Percentiles rank a stretch among this genome's conserved stretches.
phyloP scores from a whole-genome alignment of 2,888 invertebrate genomes.

The Saturnia pavonia region DNA sequence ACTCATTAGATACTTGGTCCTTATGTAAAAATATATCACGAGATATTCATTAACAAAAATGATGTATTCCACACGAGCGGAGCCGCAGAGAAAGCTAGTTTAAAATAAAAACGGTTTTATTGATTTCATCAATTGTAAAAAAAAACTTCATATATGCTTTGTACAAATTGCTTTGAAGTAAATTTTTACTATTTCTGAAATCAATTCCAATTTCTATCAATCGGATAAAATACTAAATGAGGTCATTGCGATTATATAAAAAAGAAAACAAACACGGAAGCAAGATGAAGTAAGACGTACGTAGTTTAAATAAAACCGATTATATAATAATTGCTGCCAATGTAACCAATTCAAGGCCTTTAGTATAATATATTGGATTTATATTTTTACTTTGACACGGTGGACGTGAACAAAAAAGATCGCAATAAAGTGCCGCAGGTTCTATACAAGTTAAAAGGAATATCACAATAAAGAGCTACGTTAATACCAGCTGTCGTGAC shows the following conservation, averaged over 20 bases:
- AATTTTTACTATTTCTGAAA: no score
- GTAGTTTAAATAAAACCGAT: slow-evolving; percentile 14
- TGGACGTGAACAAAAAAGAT: neutral
- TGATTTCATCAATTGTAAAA: no score
- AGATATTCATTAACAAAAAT: no score
- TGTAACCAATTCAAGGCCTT: slow-evolving; percentile 3
- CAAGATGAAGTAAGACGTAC: neutral
- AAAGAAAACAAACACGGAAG: slow-evolving; percentile 1
- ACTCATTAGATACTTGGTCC: no score
- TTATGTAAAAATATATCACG: no score
- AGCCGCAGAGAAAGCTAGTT: no score
- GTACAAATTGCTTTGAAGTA: no score
- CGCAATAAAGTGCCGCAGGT: neutral
- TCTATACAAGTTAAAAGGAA: neutral
- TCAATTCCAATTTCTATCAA: neutral
- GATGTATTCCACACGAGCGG: no score
- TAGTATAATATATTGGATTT: neutral
- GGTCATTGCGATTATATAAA: neutral
- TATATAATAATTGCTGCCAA: slow-evolving; percentile 18
- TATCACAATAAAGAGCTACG: neutral
- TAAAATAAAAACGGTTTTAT: no score
- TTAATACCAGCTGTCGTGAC: neutral
- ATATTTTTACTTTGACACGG: neutral
- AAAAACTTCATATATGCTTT: no score
- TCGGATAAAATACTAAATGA: neutral